Evolutionary conservation across 2,797 vertebrate species (phyloP), one percentile per base, ranked within the genome.

Genomic region (Aphelocoma californica): DNA sequence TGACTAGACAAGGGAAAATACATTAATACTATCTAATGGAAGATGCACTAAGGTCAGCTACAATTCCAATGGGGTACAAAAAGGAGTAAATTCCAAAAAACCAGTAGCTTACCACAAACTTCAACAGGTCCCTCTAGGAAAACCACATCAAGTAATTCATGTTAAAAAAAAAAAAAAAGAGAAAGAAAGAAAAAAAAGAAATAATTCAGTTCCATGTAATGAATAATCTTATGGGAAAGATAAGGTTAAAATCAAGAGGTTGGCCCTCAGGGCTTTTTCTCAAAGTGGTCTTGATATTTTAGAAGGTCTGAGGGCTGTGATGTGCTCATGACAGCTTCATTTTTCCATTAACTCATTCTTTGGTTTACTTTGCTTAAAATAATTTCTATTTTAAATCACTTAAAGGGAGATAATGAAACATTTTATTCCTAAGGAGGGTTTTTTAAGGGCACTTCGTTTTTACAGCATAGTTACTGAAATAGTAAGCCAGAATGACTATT

Each of bases 81-180:
- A 65, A 70, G 20, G 19, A 92, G 19, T n/a, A 84, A 82, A 91
- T 84, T 69, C 31, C 23, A 92, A 70, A 42, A 96, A 95, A 86
- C 32, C 21, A 90, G n/a, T 54, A 91, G 54, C 92, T 94, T 95
- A 96, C 82, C 80, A 92, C 85, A 95, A 45, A 90, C 62, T 93
- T 97, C 80, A 86, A 86, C 88, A 79, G 70, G 85, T 88, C 16
- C 18, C 50, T 93, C 93, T 95, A 92, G 82, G 91, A 93, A 90
- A 96, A 94, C 57, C 69, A 92, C 79, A 96, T 44, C 64, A 91
- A 90, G 72, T 69, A 88, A 86, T 92, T 90, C 84, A 86, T 50
- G 48, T 87, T 61, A 34, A 51, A 45, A 14, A 28, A 65, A 9
- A 18, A 34, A n/a, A 15, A 6, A 14, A 2, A 17, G 29, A 40